Conservation (phyloP, 2,113 vertebrate genomes). For the Trematomus loennbergii region DNA sequence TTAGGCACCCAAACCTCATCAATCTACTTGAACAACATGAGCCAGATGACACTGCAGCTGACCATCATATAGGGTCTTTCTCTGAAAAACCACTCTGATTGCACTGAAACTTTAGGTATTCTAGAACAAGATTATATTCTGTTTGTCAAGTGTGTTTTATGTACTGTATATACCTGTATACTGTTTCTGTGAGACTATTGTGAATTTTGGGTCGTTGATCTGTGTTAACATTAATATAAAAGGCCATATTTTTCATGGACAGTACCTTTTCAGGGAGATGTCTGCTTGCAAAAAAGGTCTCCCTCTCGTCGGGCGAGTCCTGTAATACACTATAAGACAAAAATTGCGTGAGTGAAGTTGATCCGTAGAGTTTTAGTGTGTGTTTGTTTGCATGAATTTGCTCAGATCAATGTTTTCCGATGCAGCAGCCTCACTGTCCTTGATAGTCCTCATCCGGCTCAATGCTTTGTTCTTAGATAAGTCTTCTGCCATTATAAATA, state of each 20-base stretch:
- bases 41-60: constrained; percentile 78
- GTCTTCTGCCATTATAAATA: constrained; percentile 66
- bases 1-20: constrained; percentile 80
- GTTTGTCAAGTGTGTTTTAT: constrained; percentile 82
- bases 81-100: constrained; percentile 78
- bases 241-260: constrained; percentile 88
- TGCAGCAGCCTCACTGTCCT: constrained; percentile 62
- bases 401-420: constrained; percentile 76
- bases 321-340: constrained; percentile 70
- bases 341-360: constrained; percentile 78
- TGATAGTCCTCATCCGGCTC: constrained; percentile 66
- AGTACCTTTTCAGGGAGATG: constrained; percentile 84
- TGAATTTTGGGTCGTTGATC: constrained; percentile 86
- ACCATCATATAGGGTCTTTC: constrained; percentile 73
- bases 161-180: constrained; percentile 84
- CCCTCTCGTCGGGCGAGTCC: constrained; percentile 70
- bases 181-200: constrained; percentile 88
- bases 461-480: constrained; percentile 70
- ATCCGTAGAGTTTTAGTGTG: constrained; percentile 77
- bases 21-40: constrained; percentile 85
- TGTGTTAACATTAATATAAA: constrained; percentile 85
- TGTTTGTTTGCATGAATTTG: constrained; percentile 83
- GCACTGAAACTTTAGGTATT: constrained; percentile 82
- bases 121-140: constrained; percentile 72
- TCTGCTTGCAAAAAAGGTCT: constrained; percentile 84